Conservation (phyloP, 2,113 vertebrate species). For the Bos indicus region DNA sequence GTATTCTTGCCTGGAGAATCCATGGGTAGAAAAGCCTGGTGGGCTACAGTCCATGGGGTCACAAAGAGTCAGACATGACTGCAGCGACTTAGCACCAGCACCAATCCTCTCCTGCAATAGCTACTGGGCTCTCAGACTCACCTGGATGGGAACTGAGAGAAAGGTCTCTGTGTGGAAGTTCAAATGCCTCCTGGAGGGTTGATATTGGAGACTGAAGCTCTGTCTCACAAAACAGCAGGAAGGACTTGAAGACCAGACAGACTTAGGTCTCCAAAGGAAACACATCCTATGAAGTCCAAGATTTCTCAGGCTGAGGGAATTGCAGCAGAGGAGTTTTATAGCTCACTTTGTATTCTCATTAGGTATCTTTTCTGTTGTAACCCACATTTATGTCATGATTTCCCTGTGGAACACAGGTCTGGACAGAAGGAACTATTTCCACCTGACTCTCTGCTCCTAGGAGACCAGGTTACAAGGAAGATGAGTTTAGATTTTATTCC, state of each 20-base stretch:
- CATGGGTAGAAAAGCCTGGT: no score
- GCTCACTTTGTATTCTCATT: not conserved
- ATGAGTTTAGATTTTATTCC: not conserved
- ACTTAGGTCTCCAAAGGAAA: no score
- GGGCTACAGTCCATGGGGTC: no score
- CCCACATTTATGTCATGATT: not conserved
- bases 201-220: not conserved
- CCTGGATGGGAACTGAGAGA: not conserved
- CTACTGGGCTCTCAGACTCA: not conserved
- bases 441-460: not conserved
- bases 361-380: not conserved
- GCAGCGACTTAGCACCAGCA: no score
- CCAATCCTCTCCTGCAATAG: not conserved
- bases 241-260: not conserved
- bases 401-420: not conserved
- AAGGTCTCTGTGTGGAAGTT: not conserved
- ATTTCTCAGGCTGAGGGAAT: no score
- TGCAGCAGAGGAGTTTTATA: no score
- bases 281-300: no score
- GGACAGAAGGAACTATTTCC: not conserved
- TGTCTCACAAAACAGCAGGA: not conserved
- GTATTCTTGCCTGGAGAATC: no score
- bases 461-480: not conserved
- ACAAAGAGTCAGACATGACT: no score
- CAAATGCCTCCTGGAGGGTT: not conserved